phyloP scores from a whole-genome alignment of 2,113 vertebrate genomes.

The Clupea harengus region DNA sequence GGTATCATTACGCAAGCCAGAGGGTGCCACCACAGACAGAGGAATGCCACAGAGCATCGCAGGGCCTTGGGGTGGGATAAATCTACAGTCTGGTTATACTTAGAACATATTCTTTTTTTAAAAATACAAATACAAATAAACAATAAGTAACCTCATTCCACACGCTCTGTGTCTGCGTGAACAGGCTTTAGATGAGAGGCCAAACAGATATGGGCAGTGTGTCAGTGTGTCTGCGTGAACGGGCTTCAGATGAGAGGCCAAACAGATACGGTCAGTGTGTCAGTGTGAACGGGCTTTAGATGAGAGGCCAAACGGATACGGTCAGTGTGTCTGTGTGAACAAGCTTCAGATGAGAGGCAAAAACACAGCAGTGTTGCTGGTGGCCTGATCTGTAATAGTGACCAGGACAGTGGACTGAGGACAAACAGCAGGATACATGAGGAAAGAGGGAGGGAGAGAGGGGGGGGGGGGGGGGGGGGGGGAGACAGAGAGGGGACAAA shows the following conservation, averaged over 20 bases:
- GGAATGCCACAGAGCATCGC: background rate
- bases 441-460: background rate
- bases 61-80: background rate
- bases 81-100: background rate
- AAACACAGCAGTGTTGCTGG: too few relatives aligned
- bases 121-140: background rate
- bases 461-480: background rate
- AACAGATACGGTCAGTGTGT: background rate
- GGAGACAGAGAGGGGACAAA: background rate
- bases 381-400: background rate
- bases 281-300: background rate
- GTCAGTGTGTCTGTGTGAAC: background rate
- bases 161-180: background rate
- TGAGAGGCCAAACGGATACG: background rate
- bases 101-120: background rate
- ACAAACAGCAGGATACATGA: background rate
- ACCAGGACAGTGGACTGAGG: background rate
- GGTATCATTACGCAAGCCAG: conserved; percentile 36
- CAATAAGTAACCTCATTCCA: conserved; percentile 5
- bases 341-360: background rate
- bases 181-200: background rate
- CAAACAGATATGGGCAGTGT: background rate
- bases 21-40: background rate
- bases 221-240: background rate
- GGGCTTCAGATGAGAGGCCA: background rate